Evolutionary conservation across 2,888 invertebrate species (phyloP), one percentile per base, ranked within the genome.

Genomic region (Eristalis intricaria): DNA sequence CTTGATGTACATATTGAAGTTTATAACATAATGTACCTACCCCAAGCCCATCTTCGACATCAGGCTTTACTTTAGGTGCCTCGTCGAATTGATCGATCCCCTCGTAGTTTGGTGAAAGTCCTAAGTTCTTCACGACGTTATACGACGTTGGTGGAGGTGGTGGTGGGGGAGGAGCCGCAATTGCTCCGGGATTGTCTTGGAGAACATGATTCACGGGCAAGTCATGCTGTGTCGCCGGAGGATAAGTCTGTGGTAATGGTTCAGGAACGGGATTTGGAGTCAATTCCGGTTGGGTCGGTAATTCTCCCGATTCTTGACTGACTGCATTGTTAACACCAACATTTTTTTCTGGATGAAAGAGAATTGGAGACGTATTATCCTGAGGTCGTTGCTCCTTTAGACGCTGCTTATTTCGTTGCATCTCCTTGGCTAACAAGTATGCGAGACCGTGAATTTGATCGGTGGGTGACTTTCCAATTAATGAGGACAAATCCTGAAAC

Each of bases 361-460:
- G 90, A 56, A 92, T 91, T 2, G 93, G 93, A 0, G 93, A 90
- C 0, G 91, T 92, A 77, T 89, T 92, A 38, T 92, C 91, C 86
- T 92, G 91, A 0, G 92, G 91, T 0, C 90, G 89, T 29, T 89
- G 90, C 1, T 89, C 90, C 56, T 89, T 83, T 35, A 86, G 40
- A 22, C 90, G 90, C 58, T 91, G 90, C 58, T 91, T 78, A 74
- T 91, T 90, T 15, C 90, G 88, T 89, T 91, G 92, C 91, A 92
- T 92, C 79, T 92, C 92, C 70, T 92, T 92, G 70, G 92, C 91
- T 61, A 94, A 89, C 4, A 94, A 89, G 78, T 93, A 93, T 61
- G 94, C 93, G 1, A 94, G 90, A 1, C 94, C 94, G 89, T 94
- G 92, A 23, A 95, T 91, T 90, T 95, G 94, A 76, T 93, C 92